Base-by-base conservation (phyloP, 2,797 vertebrate species). In the Siniperca scherzeri region DNA sequence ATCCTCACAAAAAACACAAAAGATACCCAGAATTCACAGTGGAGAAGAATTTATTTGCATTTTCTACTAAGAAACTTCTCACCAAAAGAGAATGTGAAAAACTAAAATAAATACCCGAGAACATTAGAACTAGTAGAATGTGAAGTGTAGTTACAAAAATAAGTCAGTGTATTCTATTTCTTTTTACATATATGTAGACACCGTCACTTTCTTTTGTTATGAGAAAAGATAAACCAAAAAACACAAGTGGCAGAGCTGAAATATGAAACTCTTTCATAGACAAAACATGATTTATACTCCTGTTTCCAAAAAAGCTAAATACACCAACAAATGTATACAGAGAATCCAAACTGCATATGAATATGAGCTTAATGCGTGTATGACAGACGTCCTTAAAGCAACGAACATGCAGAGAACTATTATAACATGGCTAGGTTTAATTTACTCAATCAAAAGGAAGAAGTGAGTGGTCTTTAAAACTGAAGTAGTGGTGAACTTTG, bases 21-120 rank as follows among this genome's bases (percentile, higher is more conserved):
- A 1, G 0, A 40, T 0, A 14, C 1, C 1, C 6, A 56, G 16
- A 67, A 44, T 62, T 87, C 53, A 85, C 70, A 75, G 48, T 60
- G 73, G 67, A 77, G 69, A 82, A 84, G 50, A 85, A 42, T 92
- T 92, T 92, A 92, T 92, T 92, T 64, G 59, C 50, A 64, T 84
- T 74, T 84, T 76, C 17, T 75, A 25, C 33, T 53, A 52, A 77
- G 73, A 88, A 88, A 87, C 82, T 80, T 90, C 89, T 89, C 86
- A 91, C 87, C 86, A 79, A 84, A 88, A 85, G 19, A 85, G 27
- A 84, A 82, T 10, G 11, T 66, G 75, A 80, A 87, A 77, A 70
- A 89, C 19, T 70, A 82, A 83, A 91, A 94, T 94, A 94, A 94
- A 94, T 94, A 93, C 88, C 90, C 59, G 11, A 77, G 44, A 82